Evolutionary conservation across 2,888 invertebrate species (phyloP), one percentile per base, ranked within the genome.

Genomic region (Standfussiana lucernea): DNA sequence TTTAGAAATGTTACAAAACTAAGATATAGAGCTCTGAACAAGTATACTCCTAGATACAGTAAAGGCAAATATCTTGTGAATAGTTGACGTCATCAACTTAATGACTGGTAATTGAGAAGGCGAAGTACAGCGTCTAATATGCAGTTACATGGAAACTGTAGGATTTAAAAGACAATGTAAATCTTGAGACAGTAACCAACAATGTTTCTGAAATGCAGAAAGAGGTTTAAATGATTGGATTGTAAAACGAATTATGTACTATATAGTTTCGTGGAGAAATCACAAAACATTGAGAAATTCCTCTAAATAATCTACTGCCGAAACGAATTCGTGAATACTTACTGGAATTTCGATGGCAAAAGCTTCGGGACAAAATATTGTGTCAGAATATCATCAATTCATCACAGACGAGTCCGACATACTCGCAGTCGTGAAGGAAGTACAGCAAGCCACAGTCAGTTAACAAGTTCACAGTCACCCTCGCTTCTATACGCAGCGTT

Each of bases 401-500:
- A 32, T 65, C 50, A 66, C 56, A 74, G 62, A n/a, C 59, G 32
- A 75, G 62, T 67, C 62, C 75, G 66, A 71, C 72, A 64, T 64
- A 76, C 71, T 74, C 47, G 62, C 32, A 77, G 74, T 77, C 50
- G 66, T 40, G 53, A 84, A 77, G 69, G 70, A 79, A 82, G 64
- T 64, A 76, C 75, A 70, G 69, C 35, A 40, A 75, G 61, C 68
- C 73, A 79, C 75, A 77, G 75, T 40, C 75, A 68, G 77, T 83
- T 76, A 83, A 88, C 89, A 88, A 85, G 89, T 88, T 88, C 88
- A 88, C 74, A 86, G 83, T 82, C 88, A 89, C 89, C 83, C 89
- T 89, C 88, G 83, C 71, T 65, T 75, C 72, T 86, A 79, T 79
- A 81, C 77, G 80, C 77, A 79, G 77, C 77, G 79, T 72, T 86